Evolutionary conservation across 2,888 invertebrate genomes (phyloP), one percentile per base, ranked within the genome.

Genomic region (Nebria salina): DNA sequence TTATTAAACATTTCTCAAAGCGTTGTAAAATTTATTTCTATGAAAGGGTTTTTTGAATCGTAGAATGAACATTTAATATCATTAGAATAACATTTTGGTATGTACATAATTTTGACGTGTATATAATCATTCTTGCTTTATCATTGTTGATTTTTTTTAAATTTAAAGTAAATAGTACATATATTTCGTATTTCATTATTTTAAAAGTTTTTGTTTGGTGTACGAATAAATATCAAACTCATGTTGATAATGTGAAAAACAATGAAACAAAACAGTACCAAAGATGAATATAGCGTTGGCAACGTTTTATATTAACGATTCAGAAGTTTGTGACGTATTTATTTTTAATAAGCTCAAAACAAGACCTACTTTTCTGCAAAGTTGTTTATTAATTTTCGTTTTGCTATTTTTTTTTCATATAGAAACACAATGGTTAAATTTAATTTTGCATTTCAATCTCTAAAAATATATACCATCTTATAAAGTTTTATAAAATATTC

Each of bases 271-370:
- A 78, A 42, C 73, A 68, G 65, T 73, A 78, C 74, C 66, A 78
- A 78, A 78, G 78, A 78, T 74, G 74, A 78, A 34, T 34, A 5
- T 34, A 54, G 13, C 13, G 54, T 54, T 54, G 54, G 13, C 54
- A 26, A 68, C 68, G 65, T 70, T 54, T 43, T 20, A 78, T 78
- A 73, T 78, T 78, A 78, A 78, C 74, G 74, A 78, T 73, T 73
- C 78, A 66, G 65, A 78, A 78, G 65, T 78, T 77, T 74, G 78
- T 74, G 74, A 78, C 74, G 78, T 74, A 78, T 65, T 78, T 74
- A 78, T 78, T 78, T 78, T 78, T 78, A 78, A 78, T 78, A 72
- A 78, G 78, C 78, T 78, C 78, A 78, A 78, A 73, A 26, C 78
- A 78, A 42, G 66, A 76, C 76, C 65, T 76, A 26, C 34, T 11